phyloP scores from a whole-genome alignment of 2,888 invertebrate genomes.

The Lacanobia wlatinum region DNA sequence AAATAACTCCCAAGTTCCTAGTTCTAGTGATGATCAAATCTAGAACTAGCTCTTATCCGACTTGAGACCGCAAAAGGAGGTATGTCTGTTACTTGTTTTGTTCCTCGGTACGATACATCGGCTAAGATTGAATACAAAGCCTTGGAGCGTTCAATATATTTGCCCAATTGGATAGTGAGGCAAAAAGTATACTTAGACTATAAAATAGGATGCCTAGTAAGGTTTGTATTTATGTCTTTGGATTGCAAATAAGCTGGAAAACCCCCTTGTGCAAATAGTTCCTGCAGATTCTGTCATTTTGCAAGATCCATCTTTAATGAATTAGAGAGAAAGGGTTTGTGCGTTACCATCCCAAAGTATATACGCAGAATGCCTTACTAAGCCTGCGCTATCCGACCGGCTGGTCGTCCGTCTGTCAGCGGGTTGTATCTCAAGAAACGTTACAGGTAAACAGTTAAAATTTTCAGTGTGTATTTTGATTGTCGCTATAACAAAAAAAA shows the following conservation, averaged over 20 bases:
- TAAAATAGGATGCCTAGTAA: background rate
- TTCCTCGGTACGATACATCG: conserved; percentile 47
- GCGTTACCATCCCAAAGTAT: too few species aligned
- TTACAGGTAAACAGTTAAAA: too few species aligned
- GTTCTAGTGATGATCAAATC: conserved; percentile 17
- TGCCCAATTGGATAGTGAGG: conserved; percentile 14
- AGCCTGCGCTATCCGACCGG: too few species aligned
- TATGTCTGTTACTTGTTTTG: conserved; percentile 56
- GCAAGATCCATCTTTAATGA: too few species aligned
- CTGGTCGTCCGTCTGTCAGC: too few species aligned
- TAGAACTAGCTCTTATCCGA: conserved; percentile 45
- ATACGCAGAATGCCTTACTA: too few species aligned
- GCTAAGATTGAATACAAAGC: conserved; percentile 42
- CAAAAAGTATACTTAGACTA: background rate
- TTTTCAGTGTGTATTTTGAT: too few species aligned
- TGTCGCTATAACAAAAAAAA: too few species aligned
- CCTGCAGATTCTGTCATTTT: too few species aligned
- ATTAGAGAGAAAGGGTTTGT: too few species aligned
- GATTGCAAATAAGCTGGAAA: background rate
- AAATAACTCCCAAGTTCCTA: conserved; percentile 41
- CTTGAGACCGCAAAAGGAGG: conserved; percentile 47
- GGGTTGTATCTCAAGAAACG: too few species aligned
- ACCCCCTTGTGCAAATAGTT: background rate
- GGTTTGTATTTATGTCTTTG: background rate
- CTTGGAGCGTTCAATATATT: conserved; percentile 10